phyloP scores from a whole-genome alignment of 2,888 invertebrate species.

The Idaea aversata region DNA sequence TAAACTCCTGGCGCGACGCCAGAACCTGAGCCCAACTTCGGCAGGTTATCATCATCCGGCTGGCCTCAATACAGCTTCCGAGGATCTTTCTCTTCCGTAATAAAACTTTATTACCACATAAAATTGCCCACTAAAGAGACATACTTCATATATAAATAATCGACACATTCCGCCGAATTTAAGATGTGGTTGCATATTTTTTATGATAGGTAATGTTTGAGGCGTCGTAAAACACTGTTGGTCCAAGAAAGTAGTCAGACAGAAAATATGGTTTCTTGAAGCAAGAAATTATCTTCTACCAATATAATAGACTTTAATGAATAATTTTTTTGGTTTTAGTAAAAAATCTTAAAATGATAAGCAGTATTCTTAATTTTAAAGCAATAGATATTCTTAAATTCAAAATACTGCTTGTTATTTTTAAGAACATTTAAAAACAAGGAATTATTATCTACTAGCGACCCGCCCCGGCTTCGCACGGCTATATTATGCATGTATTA shows the following conservation, averaged over 20 bases:
- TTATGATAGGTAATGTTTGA: constrained; percentile 21
- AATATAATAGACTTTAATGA: too few species aligned
- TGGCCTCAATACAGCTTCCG: constrained; percentile 57
- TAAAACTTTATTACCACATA: constrained; percentile 64
- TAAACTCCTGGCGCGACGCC: constrained; percentile 53
- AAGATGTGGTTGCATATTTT: constrained; percentile 37
- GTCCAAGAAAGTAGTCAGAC: background rate
- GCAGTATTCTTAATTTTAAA: too few species aligned
- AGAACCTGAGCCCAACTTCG: constrained; percentile 54
- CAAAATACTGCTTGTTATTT: too few species aligned
- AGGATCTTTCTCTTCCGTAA: constrained; percentile 58
- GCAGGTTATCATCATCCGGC: constrained; percentile 68
- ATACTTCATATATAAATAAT: constrained; percentile 58
- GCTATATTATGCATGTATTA: too few species aligned
- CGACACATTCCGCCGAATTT: constrained; percentile 40
- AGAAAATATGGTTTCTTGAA: too few species aligned
- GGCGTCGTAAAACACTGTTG: background rate
- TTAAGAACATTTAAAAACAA: too few species aligned
- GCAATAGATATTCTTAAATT: too few species aligned
- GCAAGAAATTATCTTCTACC: too few species aligned
- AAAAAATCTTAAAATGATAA: too few species aligned
- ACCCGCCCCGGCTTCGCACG: too few species aligned
- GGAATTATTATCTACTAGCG: too few species aligned
- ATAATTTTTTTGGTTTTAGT: too few species aligned
- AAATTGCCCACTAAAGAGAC: constrained; percentile 56